Base-by-base conservation (phyloP, 2,888 invertebrate genomes). In the Drosophila stalkeri region DNA sequence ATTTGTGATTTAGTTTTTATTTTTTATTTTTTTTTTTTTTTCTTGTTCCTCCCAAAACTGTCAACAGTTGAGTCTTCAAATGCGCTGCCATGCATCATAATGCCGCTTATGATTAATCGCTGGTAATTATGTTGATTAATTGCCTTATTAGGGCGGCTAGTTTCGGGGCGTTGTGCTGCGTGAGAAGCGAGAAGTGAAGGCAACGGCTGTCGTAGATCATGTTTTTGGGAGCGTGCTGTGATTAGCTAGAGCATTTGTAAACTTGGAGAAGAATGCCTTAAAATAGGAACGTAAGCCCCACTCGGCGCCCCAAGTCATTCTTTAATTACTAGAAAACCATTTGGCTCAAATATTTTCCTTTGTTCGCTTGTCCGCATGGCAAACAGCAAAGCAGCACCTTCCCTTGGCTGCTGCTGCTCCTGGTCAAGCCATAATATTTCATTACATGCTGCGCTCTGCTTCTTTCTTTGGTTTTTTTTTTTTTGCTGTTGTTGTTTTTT, bases 61-160 rank as follows among this genome's bases (percentile, higher is more conserved):
- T 86, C 86, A 87, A 72, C 83, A 80, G 64, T 49, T 62, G 56
- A 37, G 71, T n/a, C 66, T 55, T 20, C 52, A 41, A 64, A 43
- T 60, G 59, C 43, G 23, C 47, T 14, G 74, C 62, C 47, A 77
- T 77, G 64, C 64, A 77, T 71, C 82, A 77, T 72, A 64, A 54
- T 64, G 52, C 56, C 55, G 60, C 51, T 66, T 86, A 90, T 89
- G 89, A 89, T 89, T 86, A 90, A 89, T 89, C 79, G 82, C 77
- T 78, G 88, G 89, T 89, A 89, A 89, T 89, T 89, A 89, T 79
- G 66, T 85, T 89, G 90, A 89, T 89, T 89, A 90, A 89, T 89
- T 89, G 83, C 86, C 85, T 80, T 88, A 89, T 89, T 90, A 90
- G 85, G 75, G 69, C 75, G 64, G 60, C 60, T 74, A 78, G 80